Percentiles rank a stretch among this genome's conserved stretches.
These are phyloP conservation scores for Hylaeus volcanicus DNA, from an alignment of 1,140 invertebrate species.

Conservation along the genomic window DNA sequence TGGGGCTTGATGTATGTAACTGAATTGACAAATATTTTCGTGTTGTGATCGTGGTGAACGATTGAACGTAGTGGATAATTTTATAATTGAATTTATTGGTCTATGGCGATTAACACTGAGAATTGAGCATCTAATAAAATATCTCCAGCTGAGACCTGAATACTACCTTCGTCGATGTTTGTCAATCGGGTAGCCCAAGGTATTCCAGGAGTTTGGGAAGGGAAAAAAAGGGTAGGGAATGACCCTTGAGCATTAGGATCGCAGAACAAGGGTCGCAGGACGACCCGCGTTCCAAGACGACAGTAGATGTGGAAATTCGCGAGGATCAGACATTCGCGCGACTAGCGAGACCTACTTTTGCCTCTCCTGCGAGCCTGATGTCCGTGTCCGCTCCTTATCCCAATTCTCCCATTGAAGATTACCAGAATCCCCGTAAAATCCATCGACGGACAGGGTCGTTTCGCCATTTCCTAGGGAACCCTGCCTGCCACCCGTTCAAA, in stretches of 20 bases:
- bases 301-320: slow-evolving; percentile 68
- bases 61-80: too few relatives aligned
- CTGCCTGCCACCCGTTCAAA: background rate
- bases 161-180: background rate
- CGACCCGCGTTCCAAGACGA: slow-evolving; percentile 10
- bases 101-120: too few relatives aligned
- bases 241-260: slow-evolving; percentile 78
- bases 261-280: slow-evolving; percentile 68
- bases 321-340: slow-evolving; percentile 68
- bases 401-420: slow-evolving; percentile 69
- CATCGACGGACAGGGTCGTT: slow-evolving; percentile 3
- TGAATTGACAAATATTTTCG: too few relatives aligned
- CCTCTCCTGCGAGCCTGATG: slow-evolving; percentile 72
- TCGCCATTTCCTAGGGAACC: background rate
- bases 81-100: too few relatives aligned
- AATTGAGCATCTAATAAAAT: background rate
- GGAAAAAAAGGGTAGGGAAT: slow-evolving; percentile 77
- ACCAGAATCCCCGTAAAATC: slow-evolving; percentile 38
- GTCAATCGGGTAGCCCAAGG: background rate
- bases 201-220: slow-evolving; percentile 37
- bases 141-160: too few relatives aligned
- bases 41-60: too few relatives aligned
- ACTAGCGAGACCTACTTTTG: slow-evolving; percentile 46
- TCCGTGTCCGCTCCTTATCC: slow-evolving; percentile 73
- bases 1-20: too few relatives aligned